phyloP scores from a whole-genome alignment of 2,113 vertebrate species.

The Lonchura striata region DNA sequence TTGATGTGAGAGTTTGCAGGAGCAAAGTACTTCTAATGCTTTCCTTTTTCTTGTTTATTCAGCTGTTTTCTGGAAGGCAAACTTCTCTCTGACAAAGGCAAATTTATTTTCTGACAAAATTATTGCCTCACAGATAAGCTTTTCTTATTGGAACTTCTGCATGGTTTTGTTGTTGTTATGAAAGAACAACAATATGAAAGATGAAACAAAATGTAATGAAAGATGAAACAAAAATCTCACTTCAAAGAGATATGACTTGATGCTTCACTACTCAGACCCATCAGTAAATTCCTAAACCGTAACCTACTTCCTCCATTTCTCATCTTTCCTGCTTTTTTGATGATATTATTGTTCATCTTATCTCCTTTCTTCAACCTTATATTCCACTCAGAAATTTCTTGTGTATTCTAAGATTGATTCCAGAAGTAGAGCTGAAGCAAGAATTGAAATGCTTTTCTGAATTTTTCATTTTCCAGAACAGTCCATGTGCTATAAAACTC shows the following conservation, averaged over 20 bases:
- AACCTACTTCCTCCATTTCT: neutral
- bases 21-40: neutral
- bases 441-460: neutral
- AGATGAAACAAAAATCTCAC: neutral
- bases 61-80: neutral
- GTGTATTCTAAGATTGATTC: neutral
- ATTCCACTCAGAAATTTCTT: neutral
- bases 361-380: neutral
- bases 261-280: neutral
- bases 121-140: neutral
- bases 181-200: neutral
- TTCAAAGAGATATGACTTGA: neutral
- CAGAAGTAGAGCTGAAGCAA: neutral
- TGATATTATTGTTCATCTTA: neutral
- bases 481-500: neutral
- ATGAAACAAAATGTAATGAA: neutral
- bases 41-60: neutral
- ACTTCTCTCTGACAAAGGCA: neutral
- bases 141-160: neutral
- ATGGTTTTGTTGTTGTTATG: neutral
- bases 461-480: neutral
- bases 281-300: neutral
- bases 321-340: neutral
- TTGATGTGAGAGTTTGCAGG: neutral
- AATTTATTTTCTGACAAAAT: neutral